Conservation (phyloP, 2,888 invertebrate species). For the Abrostola triplasia region DNA sequence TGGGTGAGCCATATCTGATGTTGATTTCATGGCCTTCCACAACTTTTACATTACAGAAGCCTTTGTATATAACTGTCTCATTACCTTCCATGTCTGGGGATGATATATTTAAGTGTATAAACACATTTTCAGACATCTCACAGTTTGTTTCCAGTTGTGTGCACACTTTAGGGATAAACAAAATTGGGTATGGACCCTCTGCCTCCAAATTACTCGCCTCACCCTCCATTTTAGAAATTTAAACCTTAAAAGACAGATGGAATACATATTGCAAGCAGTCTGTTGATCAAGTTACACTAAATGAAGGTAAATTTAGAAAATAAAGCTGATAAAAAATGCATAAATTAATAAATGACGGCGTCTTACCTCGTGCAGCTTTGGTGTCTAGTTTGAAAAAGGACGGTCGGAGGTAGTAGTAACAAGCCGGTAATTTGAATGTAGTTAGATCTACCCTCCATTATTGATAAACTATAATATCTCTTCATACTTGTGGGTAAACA, state of each 20-base stretch:
- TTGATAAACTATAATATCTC: conserved; percentile 23
- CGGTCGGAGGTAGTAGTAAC: conserved; percentile 63
- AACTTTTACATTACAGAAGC: conserved; percentile 77
- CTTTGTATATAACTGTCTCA: conserved; percentile 71
- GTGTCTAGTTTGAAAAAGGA: conserved; percentile 60
- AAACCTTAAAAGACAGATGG: conserved; percentile 55
- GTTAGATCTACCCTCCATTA: conserved; percentile 62
- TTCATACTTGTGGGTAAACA: conserved; percentile 24
- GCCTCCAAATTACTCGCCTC: conserved; percentile 52
- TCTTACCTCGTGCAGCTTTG: conserved; percentile 76
- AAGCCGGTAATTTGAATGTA: conserved; percentile 48
- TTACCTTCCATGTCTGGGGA: conserved; percentile 76
- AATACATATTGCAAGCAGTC: conserved; percentile 49
- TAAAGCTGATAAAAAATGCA: conserved; percentile 51
- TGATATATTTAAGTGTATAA: conserved; percentile 73
- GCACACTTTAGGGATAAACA: conserved; percentile 77
- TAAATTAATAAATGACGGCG: conserved; percentile 57
- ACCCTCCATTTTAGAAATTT: conserved; percentile 67
- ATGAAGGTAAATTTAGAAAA: conserved; percentile 71
- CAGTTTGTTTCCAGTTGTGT: conserved; percentile 72
- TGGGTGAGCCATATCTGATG: conserved; percentile 41
- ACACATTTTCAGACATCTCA: conserved; percentile 72
- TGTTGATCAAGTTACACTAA: conserved; percentile 44
- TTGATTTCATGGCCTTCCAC: conserved; percentile 67
- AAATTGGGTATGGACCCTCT: conserved; percentile 70